Evolutionary conservation across 2,113 vertebrate species (phyloP), one percentile per base, ranked within the genome.

Genomic region (Atlantisia rogersi): DNA sequence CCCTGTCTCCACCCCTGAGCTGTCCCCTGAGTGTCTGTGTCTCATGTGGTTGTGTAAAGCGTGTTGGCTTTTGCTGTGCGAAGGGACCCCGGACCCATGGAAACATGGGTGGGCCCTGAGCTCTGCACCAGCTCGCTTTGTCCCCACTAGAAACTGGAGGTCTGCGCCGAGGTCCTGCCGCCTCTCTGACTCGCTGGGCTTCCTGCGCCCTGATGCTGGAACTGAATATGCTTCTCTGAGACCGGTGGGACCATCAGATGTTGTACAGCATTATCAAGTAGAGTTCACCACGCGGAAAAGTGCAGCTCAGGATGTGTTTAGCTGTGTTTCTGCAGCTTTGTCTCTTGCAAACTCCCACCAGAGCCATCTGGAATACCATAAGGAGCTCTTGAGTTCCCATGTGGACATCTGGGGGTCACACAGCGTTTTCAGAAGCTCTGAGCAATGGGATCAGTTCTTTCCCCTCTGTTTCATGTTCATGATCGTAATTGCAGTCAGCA

Each of bases 81-180:
- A 44, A 32, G 59, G 24, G 2, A 5, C 6, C 18, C 13, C 1
- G 2, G 1, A 55, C 31, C 74, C 0, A 0, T 2, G 2, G 86
- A 35, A 24, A n/a, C 7, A 1, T 4, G 2, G 46, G 19, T 17
- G 26, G 10, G 15, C 20, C 31, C 3, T 4, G 2, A 48, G 42
- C 28, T 65, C 19, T 11, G 8, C 9, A 1, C 14, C 17, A 6
- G 14, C 14, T 32, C 25, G n/a, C 52, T 55, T 50, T 32, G 44
- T 25, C 24, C 42, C 37, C 3, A 1, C 4, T 12, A 25, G 44
- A 31, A 40, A 8, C 12, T 22, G n/a, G 5, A 8, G 48, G 42
- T 79, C 25, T 16, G 6, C 53, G 35, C 68, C 0, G 0, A 37
- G 55, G 15, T 48, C 44, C 21, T 48, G 40, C 7, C 1, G 5